A percentile compares a stretch with the other conserved stretches of the same genome.
phyloP scores from a whole-genome alignment of 1,140 invertebrate species.

The Heliconius congener region DNA sequence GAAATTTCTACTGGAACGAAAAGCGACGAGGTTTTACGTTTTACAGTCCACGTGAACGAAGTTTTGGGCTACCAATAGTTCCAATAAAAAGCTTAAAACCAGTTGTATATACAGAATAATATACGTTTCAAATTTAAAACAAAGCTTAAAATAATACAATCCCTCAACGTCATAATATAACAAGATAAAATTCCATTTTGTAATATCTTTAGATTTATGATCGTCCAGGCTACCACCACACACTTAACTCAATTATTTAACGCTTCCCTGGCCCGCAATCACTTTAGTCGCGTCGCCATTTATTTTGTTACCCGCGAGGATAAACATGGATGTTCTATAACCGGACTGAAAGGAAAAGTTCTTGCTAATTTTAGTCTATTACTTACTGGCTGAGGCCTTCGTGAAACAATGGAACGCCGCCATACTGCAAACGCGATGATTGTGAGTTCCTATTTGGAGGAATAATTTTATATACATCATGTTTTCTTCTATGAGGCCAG shows the following conservation, averaged over 20 bases:
- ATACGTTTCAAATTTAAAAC: not conserved
- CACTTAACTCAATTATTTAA: conserved; percentile 29
- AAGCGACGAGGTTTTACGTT: too few relatives aligned
- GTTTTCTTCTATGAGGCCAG: too few relatives aligned
- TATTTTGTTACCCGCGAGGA: conserved; percentile 18
- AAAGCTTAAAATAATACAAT: not conserved
- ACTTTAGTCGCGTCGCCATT: conserved; percentile 21
- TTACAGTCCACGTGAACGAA: too few relatives aligned
- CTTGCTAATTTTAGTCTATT: not conserved
- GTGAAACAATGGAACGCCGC: too few relatives aligned
- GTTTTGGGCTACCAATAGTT: too few relatives aligned
- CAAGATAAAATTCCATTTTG: conserved; percentile 15
- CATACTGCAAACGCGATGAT: too few relatives aligned
- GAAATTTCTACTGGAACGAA: too few relatives aligned
- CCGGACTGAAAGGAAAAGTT: not conserved
- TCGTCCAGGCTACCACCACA: not conserved
- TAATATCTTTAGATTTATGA: conserved; percentile 19
- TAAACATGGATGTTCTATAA: not conserved
- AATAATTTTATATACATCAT: too few relatives aligned
- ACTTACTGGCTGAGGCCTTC: not conserved
- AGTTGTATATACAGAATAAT: too few relatives aligned
- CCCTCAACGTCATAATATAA: conserved; percentile 4
- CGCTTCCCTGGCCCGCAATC: conserved; percentile 25
- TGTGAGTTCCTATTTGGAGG: too few relatives aligned
- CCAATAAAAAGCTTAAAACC: too few relatives aligned